phyloP scores from a whole-genome alignment of 2,888 invertebrate genomes.

The Melanargia galathea region DNA sequence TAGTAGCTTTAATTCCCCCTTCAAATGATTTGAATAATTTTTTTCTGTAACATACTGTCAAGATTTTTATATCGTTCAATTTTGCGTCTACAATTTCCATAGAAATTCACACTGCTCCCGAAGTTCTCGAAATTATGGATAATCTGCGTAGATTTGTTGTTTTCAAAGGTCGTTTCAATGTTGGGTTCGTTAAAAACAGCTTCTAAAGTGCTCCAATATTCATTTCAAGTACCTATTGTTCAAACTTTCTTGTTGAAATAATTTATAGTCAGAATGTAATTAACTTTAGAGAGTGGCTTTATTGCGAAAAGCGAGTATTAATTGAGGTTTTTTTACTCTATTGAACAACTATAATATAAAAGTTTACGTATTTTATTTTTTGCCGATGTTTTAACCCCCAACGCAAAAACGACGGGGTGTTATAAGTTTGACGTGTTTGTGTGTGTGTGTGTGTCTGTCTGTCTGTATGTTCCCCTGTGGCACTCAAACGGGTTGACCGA shows the following conservation, averaged over 20 bases:
- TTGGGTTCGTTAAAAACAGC: constrained; percentile 20
- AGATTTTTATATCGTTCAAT: not conserved
- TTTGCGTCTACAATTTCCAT: not conserved
- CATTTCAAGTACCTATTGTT: constrained; percentile 13
- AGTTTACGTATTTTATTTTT: not conserved
- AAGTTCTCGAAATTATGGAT: not conserved
- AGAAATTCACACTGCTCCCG: not conserved
- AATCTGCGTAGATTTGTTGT: constrained; percentile 6
- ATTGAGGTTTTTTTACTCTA: constrained; percentile 11
- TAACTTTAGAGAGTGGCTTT: constrained; percentile 13
- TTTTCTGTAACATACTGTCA: not conserved
- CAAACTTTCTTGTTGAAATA: constrained; percentile 19
- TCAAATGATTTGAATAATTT: not conserved
- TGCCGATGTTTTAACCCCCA: not conserved
- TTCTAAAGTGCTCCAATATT: constrained; percentile 11
- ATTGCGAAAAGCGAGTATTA: not conserved
- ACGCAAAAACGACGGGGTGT: too few species aligned
- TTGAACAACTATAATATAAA: not conserved
- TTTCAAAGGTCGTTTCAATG: constrained; percentile 19
- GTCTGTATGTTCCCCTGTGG: too few species aligned
- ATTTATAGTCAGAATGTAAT: constrained; percentile 18
- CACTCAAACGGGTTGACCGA: too few species aligned
- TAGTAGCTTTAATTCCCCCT: not conserved
- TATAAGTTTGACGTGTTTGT: too few species aligned
- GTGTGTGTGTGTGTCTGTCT: too few species aligned